These are phyloP conservation scores for Trissonchulus sp. DNA, from an alignment of 2,888 invertebrate genomes.

Conservation along the genomic window DNA sequence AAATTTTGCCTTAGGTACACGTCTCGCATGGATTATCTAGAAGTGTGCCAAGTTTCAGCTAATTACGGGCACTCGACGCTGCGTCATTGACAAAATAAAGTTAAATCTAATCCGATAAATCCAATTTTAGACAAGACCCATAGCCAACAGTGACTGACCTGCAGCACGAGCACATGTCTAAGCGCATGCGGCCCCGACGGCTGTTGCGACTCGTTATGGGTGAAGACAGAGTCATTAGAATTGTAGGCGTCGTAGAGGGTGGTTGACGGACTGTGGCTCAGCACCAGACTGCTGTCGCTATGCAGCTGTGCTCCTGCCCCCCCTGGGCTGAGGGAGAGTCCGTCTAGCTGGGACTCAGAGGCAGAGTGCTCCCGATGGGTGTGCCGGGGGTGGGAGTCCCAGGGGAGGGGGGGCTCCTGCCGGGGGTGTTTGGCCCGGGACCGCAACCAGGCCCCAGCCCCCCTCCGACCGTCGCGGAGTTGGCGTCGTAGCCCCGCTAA, in stretches of 20 bases:
- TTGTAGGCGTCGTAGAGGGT: not conserved
- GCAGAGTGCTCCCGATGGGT: not conserved
- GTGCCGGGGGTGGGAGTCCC: not conserved
- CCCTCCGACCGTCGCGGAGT: not conserved
- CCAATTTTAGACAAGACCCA: no score
- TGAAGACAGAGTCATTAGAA: not conserved
- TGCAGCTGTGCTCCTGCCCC: no score
- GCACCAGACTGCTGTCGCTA: no score
- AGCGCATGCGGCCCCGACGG: no score
- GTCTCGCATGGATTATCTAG: no score
- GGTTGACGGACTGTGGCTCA: not conserved
- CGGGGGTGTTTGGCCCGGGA: not conserved
- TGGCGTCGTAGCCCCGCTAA: not conserved
- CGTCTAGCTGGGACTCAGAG: not conserved
- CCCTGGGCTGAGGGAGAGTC: not conserved
- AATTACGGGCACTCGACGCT: no score
- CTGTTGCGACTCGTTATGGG: not conserved
- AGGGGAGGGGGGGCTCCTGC: not conserved
- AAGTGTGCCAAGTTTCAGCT: no score
- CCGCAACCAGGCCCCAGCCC: not conserved
- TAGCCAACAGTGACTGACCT: no score
- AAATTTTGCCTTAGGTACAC: no score
- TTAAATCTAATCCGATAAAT: no score
- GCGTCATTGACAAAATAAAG: no score
- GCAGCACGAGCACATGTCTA: not conserved